Evolutionary conservation across 2,888 invertebrate genomes (phyloP).

Genomic region (Andricus curvator): DNA sequence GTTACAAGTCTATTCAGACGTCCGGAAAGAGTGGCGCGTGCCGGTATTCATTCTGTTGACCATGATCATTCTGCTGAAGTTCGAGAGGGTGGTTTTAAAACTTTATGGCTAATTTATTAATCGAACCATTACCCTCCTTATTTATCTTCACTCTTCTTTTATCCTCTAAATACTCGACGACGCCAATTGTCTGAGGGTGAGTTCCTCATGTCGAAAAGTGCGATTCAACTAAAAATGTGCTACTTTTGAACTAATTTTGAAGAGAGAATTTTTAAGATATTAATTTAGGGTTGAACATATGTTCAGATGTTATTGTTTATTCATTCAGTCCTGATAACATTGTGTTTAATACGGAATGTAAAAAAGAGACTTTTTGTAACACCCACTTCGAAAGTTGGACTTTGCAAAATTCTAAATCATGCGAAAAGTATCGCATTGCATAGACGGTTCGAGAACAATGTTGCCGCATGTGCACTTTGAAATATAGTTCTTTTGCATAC

Average conservation of each 20-base stretch:
- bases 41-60: constrained; percentile 76
- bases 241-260: not conserved
- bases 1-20: constrained; percentile 78
- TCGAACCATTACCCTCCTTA: constrained; percentile 53
- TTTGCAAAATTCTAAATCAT: too few relatives aligned
- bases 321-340: too few relatives aligned
- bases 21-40: constrained; percentile 75
- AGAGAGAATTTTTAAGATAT: not conserved
- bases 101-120: constrained; percentile 74
- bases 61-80: constrained; percentile 67
- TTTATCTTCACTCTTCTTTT: not conserved
- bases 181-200: constrained; percentile 1
- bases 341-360: too few relatives aligned
- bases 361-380: too few relatives aligned
- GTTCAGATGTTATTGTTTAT: too few relatives aligned
- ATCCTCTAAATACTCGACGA: not conserved
- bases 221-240: not conserved
- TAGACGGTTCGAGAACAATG: too few relatives aligned
- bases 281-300: too few relatives aligned
- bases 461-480: too few relatives aligned
- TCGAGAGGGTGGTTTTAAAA: constrained; percentile 63
- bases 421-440: too few relatives aligned
- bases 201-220: not conserved
- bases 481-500: too few relatives aligned
- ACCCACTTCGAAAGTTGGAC: too few relatives aligned